Conservation (phyloP, 2,797 vertebrate species). For the Sebastes nivosus region DNA sequence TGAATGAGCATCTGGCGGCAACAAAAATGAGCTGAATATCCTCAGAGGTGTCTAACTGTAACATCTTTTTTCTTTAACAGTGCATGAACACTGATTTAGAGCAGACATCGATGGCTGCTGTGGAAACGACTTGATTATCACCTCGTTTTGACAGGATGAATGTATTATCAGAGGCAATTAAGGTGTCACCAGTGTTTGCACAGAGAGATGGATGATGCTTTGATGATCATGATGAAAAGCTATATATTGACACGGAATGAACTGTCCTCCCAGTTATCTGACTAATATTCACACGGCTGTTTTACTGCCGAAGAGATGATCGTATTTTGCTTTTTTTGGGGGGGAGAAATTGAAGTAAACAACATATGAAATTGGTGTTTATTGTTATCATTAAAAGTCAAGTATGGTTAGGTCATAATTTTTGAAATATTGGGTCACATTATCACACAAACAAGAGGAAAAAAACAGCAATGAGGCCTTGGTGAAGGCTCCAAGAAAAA, state of each 20-base stretch:
- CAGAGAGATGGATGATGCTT: conserved; percentile 77
- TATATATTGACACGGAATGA: conserved; percentile 72
- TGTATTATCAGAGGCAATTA: conserved; percentile 82
- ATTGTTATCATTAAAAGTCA: background rate
- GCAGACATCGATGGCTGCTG: conserved; percentile 56
- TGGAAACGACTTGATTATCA: conserved; percentile 76
- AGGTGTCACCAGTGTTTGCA: conserved; percentile 71
- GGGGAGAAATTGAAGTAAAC: background rate
- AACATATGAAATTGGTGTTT: background rate
- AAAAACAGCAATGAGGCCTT: conserved; percentile 31
- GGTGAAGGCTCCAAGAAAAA: background rate
- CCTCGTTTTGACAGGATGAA: conserved; percentile 74
- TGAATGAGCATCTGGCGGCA: background rate
- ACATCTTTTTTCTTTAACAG: conserved; percentile 22
- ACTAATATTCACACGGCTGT: conserved; percentile 36
- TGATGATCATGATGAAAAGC: conserved; percentile 76
- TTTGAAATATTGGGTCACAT: conserved; percentile 21
- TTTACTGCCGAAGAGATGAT: background rate
- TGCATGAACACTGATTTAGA: conserved; percentile 51
- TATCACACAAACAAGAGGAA: background rate
- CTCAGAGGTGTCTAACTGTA: conserved; percentile 20
- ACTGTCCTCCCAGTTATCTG: conserved; percentile 62
- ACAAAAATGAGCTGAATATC: conserved; percentile 12
- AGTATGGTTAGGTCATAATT: conserved; percentile 1
- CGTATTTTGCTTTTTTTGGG: accelerated